Evolutionary conservation across 2,888 invertebrate species (phyloP).

Genomic region (Pammene aurita): DNA sequence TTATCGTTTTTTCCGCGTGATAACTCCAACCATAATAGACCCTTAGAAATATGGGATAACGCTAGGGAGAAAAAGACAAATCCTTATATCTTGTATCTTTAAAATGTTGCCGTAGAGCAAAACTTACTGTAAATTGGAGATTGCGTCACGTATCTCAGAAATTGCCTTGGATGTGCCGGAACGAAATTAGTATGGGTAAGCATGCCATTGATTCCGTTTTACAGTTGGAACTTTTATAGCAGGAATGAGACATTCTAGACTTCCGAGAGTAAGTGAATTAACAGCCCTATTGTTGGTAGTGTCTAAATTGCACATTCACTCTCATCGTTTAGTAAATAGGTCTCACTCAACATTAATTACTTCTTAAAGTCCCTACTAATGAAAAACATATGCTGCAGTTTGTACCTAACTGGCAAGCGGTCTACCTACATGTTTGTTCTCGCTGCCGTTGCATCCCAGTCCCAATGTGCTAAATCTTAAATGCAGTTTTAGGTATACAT

Average conservation of each 20-base stretch:
- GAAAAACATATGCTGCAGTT: no score
- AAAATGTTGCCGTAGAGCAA: constrained; percentile 22
- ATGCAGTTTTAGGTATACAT: no score
- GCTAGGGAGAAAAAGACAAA: no score
- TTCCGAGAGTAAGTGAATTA: neutral
- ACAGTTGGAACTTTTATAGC: constrained; percentile 29
- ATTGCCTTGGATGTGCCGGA: constrained; percentile 36
- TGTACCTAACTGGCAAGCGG: no score
- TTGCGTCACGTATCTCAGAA: constrained; percentile 40
- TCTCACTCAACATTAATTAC: no score
- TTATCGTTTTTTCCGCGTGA: no score
- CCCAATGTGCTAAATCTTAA: no score
- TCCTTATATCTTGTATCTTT: neutral
- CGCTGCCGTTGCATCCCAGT: no score
- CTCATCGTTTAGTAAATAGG: neutral
- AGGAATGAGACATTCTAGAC: neutral
- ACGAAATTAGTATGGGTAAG: constrained; percentile 35
- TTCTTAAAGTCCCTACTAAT: no score
- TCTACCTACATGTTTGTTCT: no score
- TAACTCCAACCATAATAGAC: no score
- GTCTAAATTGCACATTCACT: neutral
- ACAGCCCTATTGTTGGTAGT: neutral
- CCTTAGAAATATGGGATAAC: no score
- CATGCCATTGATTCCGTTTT: constrained; percentile 27
- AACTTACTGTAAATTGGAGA: constrained; percentile 34